Conservation (phyloP, 2,888 invertebrate species). For the Tromatobia lineatoria region DNA sequence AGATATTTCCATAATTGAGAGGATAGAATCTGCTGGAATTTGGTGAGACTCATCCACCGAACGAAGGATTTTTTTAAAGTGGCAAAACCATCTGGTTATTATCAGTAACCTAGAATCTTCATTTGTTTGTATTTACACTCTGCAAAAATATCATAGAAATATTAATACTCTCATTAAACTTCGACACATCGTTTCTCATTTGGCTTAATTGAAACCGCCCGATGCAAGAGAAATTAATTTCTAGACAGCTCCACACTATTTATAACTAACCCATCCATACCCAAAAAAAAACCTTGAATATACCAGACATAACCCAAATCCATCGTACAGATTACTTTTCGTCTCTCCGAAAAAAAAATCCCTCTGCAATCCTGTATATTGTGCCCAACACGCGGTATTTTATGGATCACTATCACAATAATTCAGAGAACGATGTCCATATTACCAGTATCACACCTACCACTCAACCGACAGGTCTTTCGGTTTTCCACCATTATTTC, state of each 20-base stretch:
- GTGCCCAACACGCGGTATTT: neutral
- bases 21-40: too few relatives aligned
- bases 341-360: neutral
- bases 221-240: neutral
- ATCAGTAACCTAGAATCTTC: too few relatives aligned
- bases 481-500: neutral
- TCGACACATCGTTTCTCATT: too few relatives aligned
- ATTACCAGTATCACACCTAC: neutral
- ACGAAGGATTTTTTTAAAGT: too few relatives aligned
- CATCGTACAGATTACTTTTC: conserved; percentile 3
- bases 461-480: neutral
- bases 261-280: neutral
- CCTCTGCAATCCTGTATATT: neutral
- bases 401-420: neutral
- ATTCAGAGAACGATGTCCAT: conserved; percentile 12
- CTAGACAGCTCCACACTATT: neutral
- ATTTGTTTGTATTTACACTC: too few relatives aligned
- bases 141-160: too few relatives aligned
- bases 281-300: neutral
- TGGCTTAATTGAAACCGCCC: too few relatives aligned
- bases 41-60: too few relatives aligned
- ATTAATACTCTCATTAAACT: too few relatives aligned
- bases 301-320: neutral
- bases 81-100: too few relatives aligned
- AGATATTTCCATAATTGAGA: neutral